A percentile compares a stretch with the other conserved stretches of the same genome.
These are phyloP conservation scores for Furnarius figulus DNA, from an alignment of 2,113 vertebrate genomes.

Conservation along the genomic window DNA sequence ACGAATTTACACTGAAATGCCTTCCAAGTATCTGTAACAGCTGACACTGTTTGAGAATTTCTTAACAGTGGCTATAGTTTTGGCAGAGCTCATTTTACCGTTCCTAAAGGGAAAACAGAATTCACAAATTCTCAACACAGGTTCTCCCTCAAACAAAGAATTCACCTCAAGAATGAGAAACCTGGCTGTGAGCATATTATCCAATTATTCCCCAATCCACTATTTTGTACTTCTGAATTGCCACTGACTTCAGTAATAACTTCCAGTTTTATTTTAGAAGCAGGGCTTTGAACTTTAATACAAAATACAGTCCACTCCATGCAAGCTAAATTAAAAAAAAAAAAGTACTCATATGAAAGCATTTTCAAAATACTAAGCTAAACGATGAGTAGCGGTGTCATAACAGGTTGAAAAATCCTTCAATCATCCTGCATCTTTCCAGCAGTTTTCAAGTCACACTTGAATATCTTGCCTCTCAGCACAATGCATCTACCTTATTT, in stretches of 20 bases:
- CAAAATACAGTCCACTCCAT: not conserved
- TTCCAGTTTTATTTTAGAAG: not conserved
- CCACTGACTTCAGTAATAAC: not conserved
- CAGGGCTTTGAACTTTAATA: not conserved
- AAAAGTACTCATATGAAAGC: not conserved
- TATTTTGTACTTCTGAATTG: not conserved
- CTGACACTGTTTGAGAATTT: not conserved
- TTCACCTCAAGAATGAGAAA: not conserved
- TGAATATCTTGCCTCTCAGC: conserved; percentile 53
- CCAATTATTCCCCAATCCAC: not conserved
- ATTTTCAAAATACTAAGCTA: conserved; percentile 13
- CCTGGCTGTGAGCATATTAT: not conserved
- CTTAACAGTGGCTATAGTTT: not conserved
- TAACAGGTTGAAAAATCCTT: conserved; percentile 5
- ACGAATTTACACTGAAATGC: not conserved
- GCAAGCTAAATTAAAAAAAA: not conserved
- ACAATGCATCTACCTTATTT: not conserved
- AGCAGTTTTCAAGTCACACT: conserved; percentile 44
- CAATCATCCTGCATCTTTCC: conserved; percentile 34
- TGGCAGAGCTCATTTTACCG: not conserved
- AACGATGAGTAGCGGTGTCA: conserved; percentile 13
- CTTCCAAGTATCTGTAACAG: not conserved
- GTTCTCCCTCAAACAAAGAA: not conserved
- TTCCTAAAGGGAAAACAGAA: not conserved
- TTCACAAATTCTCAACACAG: not conserved